A percentile compares a stretch with the other conserved stretches of the same genome.
phyloP scores from a whole-genome alignment of 1,140 invertebrate genomes.

The Pseudomyrmex dendroicus region DNA sequence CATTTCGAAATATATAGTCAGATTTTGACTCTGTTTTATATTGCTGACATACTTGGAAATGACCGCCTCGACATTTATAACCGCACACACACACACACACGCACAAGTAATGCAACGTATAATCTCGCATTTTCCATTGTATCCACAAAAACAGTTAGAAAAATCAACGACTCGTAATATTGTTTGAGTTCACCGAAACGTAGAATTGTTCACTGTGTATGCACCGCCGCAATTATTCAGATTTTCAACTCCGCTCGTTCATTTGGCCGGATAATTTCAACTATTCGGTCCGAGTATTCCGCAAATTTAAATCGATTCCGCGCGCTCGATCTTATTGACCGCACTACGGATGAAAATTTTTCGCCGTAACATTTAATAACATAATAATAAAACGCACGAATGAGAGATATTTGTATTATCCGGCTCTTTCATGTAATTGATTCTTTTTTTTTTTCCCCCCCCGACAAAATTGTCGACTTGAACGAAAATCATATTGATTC shows the following conservation, averaged over 20 bases:
- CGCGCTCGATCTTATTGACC: conserved; percentile 63
- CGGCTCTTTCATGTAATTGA: not conserved
- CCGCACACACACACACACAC: not conserved
- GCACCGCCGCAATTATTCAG: conserved; percentile 61
- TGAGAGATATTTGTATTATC: not conserved
- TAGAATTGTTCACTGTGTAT: conserved; percentile 42
- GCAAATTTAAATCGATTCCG: conserved; percentile 71
- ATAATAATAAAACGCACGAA: conserved; percentile 23
- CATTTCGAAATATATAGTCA: too few relatives aligned
- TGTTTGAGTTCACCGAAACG: conserved; percentile 57
- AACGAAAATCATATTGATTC: too few relatives aligned
- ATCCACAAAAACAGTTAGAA: conserved; percentile 48
- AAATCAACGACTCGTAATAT: conserved; percentile 55
- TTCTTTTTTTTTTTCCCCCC: conserved; percentile 5
- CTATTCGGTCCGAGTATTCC: conserved; percentile 70
- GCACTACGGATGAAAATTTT: conserved; percentile 65
- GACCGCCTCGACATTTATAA: not conserved
- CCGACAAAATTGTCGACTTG: not conserved
- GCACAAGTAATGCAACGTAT: not conserved
- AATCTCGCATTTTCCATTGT: conserved; percentile 4
- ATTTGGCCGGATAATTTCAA: conserved; percentile 74
- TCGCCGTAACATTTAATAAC: conserved; percentile 36
- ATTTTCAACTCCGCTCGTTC: conserved; percentile 69
- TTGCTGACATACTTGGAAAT: not conserved
- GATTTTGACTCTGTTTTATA: not conserved